Evolutionary conservation across 2,888 invertebrate genomes (phyloP), one percentile per base, ranked within the genome.

Genomic region (Volucella inanis): DNA sequence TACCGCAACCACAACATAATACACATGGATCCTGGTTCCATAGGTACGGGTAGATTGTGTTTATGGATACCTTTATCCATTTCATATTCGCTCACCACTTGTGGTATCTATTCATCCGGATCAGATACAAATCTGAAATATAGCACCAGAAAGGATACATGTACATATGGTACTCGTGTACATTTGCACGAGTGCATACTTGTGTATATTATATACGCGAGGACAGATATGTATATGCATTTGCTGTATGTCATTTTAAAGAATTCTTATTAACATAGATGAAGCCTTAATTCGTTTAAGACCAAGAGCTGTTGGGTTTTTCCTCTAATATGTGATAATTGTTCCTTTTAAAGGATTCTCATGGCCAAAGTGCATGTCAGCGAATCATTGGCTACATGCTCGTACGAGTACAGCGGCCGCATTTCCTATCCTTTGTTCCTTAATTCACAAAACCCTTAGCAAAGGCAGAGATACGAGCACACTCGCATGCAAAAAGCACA

Each of bases 221-320:
- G 0, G 1, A 22, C 22, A 22, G 22, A 3, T 22, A 3, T 22
- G 6, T 6, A 31, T 31, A 31, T 31, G 64, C 39, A 65, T 61
- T 43, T 47, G 22, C 15, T 64, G 18, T 55, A 47, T 22, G 49
- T 45, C 64, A 45, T 64, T 59, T 65, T 57, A 72, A 79, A 72
- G 72, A 64, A 59, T 72, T 52, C 79, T 68, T 75, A 75, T 68
- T 75, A 22, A 22, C 18, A 22, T 2, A 75, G 68, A 75, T 68
- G 68, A 62, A 62, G 64, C 41, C 54, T 62, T 45, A 65, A 31
- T 22, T 72, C 75, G 39, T 61, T 67, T 47, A 61, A 61, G 59
- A 31, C 52, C 52, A 57, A 10, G 22, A 67, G 6, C 38, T 67
- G 11, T 67, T 65, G 15, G 45, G 45, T 38, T 12, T 55, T 41